Percentiles rank a stretch among this genome's conserved stretches.
Evolutionary conservation across 2,888 invertebrate species (phyloP).

Genomic region (Leptopilina syphax): DNA sequence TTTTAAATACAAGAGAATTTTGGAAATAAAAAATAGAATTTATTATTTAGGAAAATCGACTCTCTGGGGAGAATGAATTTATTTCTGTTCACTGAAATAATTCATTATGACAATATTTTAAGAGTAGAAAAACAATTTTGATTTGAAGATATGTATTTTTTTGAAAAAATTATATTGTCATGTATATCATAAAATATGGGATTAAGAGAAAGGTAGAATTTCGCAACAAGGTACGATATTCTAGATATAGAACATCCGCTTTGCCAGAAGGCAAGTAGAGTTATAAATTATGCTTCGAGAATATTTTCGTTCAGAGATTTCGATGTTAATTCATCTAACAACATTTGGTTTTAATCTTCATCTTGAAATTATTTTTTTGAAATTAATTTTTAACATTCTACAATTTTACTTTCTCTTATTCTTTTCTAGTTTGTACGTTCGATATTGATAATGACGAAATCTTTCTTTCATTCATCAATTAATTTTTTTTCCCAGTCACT

Average conservation of each 20-base stretch:
- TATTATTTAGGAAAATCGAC: background rate
- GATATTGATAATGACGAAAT: too few relatives aligned
- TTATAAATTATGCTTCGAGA: slow-evolving; percentile 7
- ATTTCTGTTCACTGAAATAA: background rate
- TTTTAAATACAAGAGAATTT: background rate
- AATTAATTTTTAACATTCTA: background rate
- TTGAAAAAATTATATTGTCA: background rate
- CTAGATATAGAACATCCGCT: slow-evolving; percentile 30
- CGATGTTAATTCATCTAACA: background rate
- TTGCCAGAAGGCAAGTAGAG: slow-evolving; percentile 9
- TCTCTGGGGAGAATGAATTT: background rate
- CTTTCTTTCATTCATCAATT: too few relatives aligned
- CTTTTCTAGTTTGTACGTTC: too few relatives aligned
- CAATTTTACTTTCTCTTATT: too few relatives aligned
- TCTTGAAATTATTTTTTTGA: background rate
- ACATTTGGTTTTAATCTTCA: background rate
- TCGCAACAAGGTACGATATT: slow-evolving; percentile 36
- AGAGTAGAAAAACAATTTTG: background rate
- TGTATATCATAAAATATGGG: slow-evolving; percentile 9
- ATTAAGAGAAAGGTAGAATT: slow-evolving; percentile 37
- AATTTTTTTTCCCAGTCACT: too few relatives aligned
- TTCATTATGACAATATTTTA: background rate
- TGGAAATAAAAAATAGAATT: background rate
- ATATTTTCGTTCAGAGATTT: background rate
- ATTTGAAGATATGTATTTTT: background rate